Evolutionary conservation across 2,888 invertebrate genomes (phyloP), one percentile per base, ranked within the genome.

Genomic region (Cabera pusaria): DNA sequence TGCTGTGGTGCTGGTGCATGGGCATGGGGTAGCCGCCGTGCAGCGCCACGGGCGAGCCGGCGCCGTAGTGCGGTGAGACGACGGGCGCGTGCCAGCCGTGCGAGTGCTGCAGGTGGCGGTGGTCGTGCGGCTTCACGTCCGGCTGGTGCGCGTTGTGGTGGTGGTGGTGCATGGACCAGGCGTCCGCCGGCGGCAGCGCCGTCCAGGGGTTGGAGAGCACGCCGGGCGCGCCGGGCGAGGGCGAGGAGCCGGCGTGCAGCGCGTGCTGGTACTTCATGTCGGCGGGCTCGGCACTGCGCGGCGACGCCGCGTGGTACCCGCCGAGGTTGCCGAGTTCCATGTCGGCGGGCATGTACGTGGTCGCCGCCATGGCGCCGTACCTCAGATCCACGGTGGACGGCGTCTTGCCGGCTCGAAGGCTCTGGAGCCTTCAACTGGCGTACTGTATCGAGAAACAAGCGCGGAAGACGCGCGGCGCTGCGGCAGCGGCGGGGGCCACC

Each of bases 211-310:
- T 94, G 62, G 90, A 90, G 17, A 89, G 79, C 72, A 88, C 37
- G 27, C 35, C 73, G 75, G 87, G 90, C 57, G 90, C 90, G 50
- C 90, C 90, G 7, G 90, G 90, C 61, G 91, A 86, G 65, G 86
- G 85, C 50, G 92, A 87, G 60, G 95, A 88, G 60, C 93, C 94
- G 72, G 95, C 93, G 75, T 95, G 94, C 83, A 96, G 93, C 85
- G 95, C 95, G 82, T 96, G 97, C 80, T 94, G 94, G 86, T 98
- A 98, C 90, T 98, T 98, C 97, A 98, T 97, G 87, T 98, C 98
- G 69, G 95, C 94, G 69, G 95, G 95, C 90, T 96, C 96, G 69
- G 95, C 96, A 64, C 94, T 94, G 72, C 96, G 93, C 76, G 96
- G 96, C 90, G 96, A 96, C 84, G 93, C 94, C 79, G 93, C 93